phyloP scores from a whole-genome alignment of 1,140 invertebrate genomes.

The Apis dorsata region DNA sequence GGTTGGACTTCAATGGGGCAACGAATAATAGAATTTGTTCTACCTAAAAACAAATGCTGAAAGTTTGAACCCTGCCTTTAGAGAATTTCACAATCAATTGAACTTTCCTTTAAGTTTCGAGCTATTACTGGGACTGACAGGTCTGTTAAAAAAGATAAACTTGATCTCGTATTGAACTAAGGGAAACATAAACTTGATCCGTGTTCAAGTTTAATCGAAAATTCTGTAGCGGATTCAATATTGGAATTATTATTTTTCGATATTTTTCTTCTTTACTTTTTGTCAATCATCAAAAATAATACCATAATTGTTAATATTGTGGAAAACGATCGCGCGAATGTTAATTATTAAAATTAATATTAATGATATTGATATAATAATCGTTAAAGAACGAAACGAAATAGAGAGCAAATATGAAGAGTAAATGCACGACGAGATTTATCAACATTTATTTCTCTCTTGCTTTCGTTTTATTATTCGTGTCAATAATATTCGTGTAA shows the following conservation, averaged over 20 bases:
- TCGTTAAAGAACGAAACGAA: not conserved
- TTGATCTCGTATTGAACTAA: not conserved
- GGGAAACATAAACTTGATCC: not conserved
- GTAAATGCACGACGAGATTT: not conserved
- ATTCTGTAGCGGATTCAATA: too few relatives aligned
- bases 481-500: not conserved
- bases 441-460: not conserved
- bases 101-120: not conserved
- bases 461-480: not conserved
- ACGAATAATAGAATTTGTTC: not conserved
- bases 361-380: not conserved
- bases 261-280: too few relatives aligned
- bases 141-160: not conserved
- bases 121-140: not conserved
- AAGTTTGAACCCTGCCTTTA: not conserved
- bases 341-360: too few relatives aligned
- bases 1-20: too few relatives aligned
- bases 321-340: too few relatives aligned
- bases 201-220: not conserved
- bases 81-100: not conserved
- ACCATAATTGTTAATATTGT: not conserved
- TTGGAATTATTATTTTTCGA: too few relatives aligned
- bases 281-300: too few relatives aligned
- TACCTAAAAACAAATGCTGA: not conserved
- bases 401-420: not conserved